phyloP scores from a whole-genome alignment of 2,888 invertebrate genomes.

The Pristionchus maxplancki region DNA sequence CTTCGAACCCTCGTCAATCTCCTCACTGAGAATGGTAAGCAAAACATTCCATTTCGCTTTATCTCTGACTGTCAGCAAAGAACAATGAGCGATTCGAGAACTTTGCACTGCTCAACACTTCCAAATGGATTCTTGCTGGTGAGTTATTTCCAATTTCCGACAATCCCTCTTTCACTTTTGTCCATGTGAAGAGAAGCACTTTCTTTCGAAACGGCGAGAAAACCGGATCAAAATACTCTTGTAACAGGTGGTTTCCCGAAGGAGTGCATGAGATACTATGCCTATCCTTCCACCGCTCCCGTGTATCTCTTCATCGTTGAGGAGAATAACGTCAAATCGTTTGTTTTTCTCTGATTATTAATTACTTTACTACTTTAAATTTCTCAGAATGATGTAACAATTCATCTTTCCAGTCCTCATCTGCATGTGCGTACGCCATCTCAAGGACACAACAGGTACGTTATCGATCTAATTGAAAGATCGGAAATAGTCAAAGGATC shows the following conservation, averaged over 20 bases:
- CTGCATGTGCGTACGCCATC: background rate
- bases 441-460: background rate
- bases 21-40: background rate
- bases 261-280: background rate
- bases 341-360: background rate
- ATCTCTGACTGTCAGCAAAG: background rate
- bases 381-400: no score
- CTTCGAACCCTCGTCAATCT: background rate
- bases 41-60: background rate
- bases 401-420: background rate
- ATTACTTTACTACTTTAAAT: no score
- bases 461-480: no score
- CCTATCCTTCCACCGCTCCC: background rate
- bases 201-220: no score
- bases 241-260: slow-evolving; percentile 24
- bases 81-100: slow-evolving; percentile 2
- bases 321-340: background rate
- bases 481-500: background rate
- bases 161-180: background rate
- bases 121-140: slow-evolving; percentile 24
- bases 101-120: background rate
- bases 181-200: background rate
- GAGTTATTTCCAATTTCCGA: background rate
- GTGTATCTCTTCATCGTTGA: slow-evolving; percentile 17
- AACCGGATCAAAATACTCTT: no score